Evolutionary conservation across 2,888 invertebrate genomes (phyloP).

Genomic region (Hololepta plana): DNA sequence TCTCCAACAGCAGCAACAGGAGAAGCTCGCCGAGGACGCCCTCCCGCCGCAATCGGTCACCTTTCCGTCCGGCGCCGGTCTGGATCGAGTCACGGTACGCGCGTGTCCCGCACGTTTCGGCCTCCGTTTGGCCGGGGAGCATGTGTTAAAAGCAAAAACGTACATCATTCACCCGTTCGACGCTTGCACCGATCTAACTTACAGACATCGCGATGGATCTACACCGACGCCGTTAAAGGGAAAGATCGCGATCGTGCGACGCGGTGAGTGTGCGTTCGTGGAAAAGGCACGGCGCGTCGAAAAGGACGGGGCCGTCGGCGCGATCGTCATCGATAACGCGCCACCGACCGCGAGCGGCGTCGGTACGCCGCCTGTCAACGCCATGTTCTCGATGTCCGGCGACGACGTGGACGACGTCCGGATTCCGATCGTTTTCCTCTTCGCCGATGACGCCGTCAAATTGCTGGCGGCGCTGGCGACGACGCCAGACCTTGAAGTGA

Average conservation of each 20-base stretch:
- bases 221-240: conserved; percentile 39
- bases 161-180: conserved; percentile 51
- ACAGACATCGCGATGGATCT: no score
- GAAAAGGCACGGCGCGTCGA: conserved; percentile 80
- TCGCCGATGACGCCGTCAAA: conserved; percentile 53
- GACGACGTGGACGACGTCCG: conserved; percentile 73
- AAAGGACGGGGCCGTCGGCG: conserved; percentile 63
- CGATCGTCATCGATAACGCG: conserved; percentile 73
- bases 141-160: conserved; percentile 43
- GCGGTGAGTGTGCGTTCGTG: conserved; percentile 91
- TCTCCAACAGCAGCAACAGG: conserved; percentile 38
- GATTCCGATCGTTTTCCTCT: conserved; percentile 85
- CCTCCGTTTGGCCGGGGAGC: conserved; percentile 45
- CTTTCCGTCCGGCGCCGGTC: no score
- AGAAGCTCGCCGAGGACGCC: conserved; percentile 27
- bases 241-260: conserved; percentile 70
- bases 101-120: conserved; percentile 91
- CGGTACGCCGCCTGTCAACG: conserved; percentile 53
- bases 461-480: conserved; percentile 40
- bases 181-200: conserved; percentile 41
- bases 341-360: conserved; percentile 55
- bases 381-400: conserved; percentile 95
- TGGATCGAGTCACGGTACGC: conserved; percentile 36
- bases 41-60: conserved; percentile 33
- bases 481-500: conserved; percentile 36